phyloP scores from a whole-genome alignment of 2,797 vertebrate genomes.

The Leptatherina wallacei region DNA sequence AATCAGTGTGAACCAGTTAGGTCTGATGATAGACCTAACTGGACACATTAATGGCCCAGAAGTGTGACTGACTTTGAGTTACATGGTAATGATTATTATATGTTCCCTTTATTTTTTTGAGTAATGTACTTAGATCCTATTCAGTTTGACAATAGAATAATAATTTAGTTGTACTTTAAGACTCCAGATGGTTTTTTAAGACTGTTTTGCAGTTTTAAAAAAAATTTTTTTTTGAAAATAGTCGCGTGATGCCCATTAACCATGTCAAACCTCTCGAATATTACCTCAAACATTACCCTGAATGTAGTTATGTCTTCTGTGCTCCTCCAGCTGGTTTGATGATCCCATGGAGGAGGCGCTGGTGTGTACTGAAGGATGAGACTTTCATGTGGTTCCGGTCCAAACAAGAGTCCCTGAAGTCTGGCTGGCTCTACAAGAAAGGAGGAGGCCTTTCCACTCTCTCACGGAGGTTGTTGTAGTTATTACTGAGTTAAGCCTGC shows the following conservation, averaged over 20 bases:
- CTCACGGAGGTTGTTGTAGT: constrained; percentile 86
- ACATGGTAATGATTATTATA: too few relatives aligned
- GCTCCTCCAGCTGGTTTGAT: constrained; percentile 87
- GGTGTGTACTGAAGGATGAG: constrained; percentile 94
- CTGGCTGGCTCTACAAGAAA: constrained; percentile 94
- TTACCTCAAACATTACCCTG: neutral
- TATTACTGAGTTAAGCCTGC: constrained; percentile 67
- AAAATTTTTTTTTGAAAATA: neutral
- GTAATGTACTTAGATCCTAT: too few relatives aligned
- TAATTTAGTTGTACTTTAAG: too few relatives aligned
- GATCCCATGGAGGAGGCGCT: constrained; percentile 92
- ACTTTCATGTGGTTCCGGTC: constrained; percentile 98
- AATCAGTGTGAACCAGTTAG: too few relatives aligned
- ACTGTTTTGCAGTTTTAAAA: too few relatives aligned
- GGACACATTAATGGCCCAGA: too few relatives aligned
- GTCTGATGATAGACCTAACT: too few relatives aligned
- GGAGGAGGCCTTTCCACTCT: constrained; percentile 92
- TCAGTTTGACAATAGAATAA: too few relatives aligned
- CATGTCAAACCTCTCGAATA: neutral
- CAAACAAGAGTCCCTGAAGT: constrained; percentile 94
- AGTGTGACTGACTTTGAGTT: too few relatives aligned
- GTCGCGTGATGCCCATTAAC: neutral
- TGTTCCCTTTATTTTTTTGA: too few relatives aligned
- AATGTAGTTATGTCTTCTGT: neutral
- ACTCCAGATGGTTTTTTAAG: too few relatives aligned